Base-by-base conservation (phyloP, 2,888 invertebrate species). In the Drosophila prostipennis region DNA sequence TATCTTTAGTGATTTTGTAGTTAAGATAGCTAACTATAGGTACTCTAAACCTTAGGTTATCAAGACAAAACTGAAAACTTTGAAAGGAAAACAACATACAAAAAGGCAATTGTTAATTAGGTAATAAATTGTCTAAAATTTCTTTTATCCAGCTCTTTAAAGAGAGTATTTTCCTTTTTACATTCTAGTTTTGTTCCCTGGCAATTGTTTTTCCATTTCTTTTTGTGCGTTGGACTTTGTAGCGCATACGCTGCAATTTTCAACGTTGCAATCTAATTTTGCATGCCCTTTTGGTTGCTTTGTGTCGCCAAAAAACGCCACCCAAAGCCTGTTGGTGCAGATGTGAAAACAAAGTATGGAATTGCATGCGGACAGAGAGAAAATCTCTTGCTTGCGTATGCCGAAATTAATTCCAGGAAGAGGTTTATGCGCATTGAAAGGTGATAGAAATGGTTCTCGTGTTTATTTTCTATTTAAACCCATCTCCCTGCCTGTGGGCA, bases 231-330 rank as follows among this genome's bases (percentile, higher is more conserved):
- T 51, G 13, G 36, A 68, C 58, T 67, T 74, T 61, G 53, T 48
- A 34, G 61, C 43, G 55, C 65, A 19, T 43, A 29, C 53, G 29
- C 26, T 19, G 61, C 61, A 61, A 36, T 61, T 59, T 63, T 23
- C 70, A 46, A 54, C 68, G 61, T 74, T 72, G 68, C 63, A 76
- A 61, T 64, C 72, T 59, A 51, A 64, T 70, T 76, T 79, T 26
- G 49, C 42, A 11, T 52, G 60, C 37, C 51, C 40, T 59, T 49
- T 53, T 6, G 45, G 37, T 58, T 51, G 37, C 51, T 72, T 58
- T 60, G 57, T 64, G 58, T 58, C 45, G 36, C 29, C 40, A n/a
- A n/a, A 65, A 64, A 61, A 32, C 43, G 37, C 34, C 40, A 61
- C 40, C 52, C 52, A 53, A 53, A 58, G 37, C 69, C n/a, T 16